Conservation (phyloP, 2,888 invertebrate genomes). For the Nudaria mundana region DNA sequence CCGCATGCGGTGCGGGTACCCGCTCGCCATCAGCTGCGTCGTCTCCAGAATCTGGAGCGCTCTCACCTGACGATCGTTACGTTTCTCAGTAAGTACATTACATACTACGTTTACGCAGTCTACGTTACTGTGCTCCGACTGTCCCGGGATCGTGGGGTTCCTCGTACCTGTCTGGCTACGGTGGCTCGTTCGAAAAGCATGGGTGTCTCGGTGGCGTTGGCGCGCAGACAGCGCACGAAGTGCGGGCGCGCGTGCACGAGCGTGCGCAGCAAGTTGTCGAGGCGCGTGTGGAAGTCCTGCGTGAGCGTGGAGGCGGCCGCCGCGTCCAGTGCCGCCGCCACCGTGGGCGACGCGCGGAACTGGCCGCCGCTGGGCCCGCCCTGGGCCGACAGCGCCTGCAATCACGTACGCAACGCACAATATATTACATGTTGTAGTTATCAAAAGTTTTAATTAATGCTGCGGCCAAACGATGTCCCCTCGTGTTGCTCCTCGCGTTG, state of each 20-base stretch:
- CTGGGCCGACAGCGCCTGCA: constrained; percentile 80
- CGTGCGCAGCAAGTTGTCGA: constrained; percentile 95
- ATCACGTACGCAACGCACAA: not conserved
- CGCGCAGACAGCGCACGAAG: constrained; percentile 95
- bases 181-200: constrained; percentile 91
- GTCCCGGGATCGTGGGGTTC: too few species aligned
- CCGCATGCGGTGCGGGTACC: constrained; percentile 96
- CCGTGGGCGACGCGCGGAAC: constrained; percentile 94
- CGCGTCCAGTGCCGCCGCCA: constrained; percentile 88
- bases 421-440: too few species aligned
- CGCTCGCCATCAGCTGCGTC: constrained; percentile 96
- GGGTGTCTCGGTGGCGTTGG: constrained; percentile 91
- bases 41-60: constrained; percentile 96
- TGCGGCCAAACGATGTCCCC: too few species aligned
- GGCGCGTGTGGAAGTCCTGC: constrained; percentile 96
- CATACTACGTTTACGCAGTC: too few species aligned
- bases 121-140: too few species aligned
- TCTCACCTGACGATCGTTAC: constrained; percentile 87
- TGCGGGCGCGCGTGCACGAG: constrained; percentile 96
- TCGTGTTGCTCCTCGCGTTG: too few species aligned
- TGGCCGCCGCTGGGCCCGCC: constrained; percentile 75
- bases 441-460: too few species aligned
- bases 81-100: too few species aligned
- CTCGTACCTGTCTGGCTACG: constrained; percentile 89
- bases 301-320: constrained; percentile 94